phyloP scores from a whole-genome alignment of 1,140 invertebrate species.

The Drosophila tristis region DNA sequence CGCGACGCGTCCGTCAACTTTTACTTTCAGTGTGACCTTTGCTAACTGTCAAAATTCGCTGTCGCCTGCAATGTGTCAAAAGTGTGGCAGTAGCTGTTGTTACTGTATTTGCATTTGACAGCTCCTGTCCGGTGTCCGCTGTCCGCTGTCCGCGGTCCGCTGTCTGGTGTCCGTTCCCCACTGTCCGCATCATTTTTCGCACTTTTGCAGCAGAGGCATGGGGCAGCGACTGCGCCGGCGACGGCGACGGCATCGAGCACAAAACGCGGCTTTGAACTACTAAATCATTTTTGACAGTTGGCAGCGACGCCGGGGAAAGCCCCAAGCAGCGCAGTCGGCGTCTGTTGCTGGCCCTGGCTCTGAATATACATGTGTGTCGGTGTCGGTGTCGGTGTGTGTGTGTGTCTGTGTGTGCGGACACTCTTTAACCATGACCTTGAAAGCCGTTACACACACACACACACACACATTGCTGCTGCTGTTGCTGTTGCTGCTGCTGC shows the following conservation, averaged over 20 bases:
- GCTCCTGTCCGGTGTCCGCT: constrained; percentile 50
- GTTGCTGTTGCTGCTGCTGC: constrained; percentile 16
- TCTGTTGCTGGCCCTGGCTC: constrained; percentile 2
- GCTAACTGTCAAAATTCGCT: constrained; percentile 75
- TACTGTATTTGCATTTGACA: constrained; percentile 65
- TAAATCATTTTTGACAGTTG: constrained; percentile 83
- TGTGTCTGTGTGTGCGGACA: constrained; percentile 6
- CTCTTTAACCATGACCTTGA: constrained; percentile 75
- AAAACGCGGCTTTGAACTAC: constrained; percentile 82
- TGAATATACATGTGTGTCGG: no score
- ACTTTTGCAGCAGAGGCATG: constrained; percentile 46
- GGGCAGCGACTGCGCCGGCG: no score
- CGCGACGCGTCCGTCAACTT: constrained; percentile 42
- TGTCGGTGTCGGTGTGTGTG: no score
- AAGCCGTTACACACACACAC: constrained; percentile 58
- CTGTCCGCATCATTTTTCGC: constrained; percentile 48
- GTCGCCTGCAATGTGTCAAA: constrained; percentile 62
- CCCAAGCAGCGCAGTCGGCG: constrained; percentile 59
- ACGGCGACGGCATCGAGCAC: constrained; percentile 19
- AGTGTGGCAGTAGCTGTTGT: constrained; percentile 32
- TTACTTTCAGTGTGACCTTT: constrained; percentile 78
- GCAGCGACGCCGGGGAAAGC: constrained; percentile 78
- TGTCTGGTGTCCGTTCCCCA: constrained; percentile 27
- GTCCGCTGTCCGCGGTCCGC: neutral
- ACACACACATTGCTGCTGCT: neutral